A percentile compares a stretch with the other conserved stretches of the same genome.
These are phyloP conservation scores for Sigmodon hispidus DNA, from an alignment of 2,113 vertebrate genomes.

Conservation along the genomic window DNA sequence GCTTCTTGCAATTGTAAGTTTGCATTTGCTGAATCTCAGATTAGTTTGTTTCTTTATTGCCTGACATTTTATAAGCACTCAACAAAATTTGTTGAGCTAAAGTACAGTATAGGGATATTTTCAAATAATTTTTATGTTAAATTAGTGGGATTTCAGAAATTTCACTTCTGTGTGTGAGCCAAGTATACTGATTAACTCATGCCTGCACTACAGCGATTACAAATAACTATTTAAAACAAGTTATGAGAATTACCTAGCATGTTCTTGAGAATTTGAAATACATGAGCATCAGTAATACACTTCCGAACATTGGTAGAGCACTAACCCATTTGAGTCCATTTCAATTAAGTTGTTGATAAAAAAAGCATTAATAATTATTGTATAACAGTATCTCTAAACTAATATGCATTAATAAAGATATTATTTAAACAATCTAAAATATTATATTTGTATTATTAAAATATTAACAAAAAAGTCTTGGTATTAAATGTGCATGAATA, in stretches of 20 bases:
- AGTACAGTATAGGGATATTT: conserved; percentile 48
- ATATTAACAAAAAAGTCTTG: conserved; percentile 13
- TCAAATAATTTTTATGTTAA: conserved; percentile 40
- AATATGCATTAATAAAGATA: neutral
- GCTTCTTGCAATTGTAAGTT: conserved; percentile 14
- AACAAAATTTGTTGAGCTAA: conserved; percentile 36
- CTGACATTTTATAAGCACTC: conserved; percentile 3
- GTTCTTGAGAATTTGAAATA: neutral
- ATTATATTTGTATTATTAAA: neutral
- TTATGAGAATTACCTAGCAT: conserved; percentile 59
- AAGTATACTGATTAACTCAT: conserved; percentile 33
- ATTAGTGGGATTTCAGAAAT: conserved; percentile 20
- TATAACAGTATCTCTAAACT: neutral
- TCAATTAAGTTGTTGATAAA: neutral
- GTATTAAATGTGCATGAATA: conserved; percentile 9
- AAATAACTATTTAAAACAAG: conserved; percentile 48
- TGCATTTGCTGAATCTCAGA: conserved; percentile 40
- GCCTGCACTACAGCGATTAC: neutral
- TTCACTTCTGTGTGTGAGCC: neutral
- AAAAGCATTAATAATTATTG: neutral
- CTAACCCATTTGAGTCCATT: neutral
- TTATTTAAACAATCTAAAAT: neutral
- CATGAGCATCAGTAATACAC: conserved; percentile 12
- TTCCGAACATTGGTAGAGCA: neutral
- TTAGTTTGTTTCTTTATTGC: conserved; percentile 37